phyloP scores from a whole-genome alignment of 2,113 vertebrate genomes.

The Barbus barbus region DNA sequence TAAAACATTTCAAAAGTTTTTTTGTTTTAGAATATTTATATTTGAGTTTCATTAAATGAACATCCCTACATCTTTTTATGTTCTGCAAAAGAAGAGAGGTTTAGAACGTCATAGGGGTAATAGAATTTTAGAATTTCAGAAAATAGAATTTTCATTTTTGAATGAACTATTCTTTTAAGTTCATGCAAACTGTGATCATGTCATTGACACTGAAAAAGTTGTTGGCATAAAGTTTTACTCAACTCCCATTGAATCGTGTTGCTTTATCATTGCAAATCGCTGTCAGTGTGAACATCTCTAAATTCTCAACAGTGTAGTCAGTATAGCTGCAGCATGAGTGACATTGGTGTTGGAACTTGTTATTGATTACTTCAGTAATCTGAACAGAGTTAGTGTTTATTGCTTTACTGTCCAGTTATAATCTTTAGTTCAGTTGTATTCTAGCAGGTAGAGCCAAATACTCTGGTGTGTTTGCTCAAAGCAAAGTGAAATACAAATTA shows the following conservation, averaged over 20 bases:
- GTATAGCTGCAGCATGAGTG: neutral
- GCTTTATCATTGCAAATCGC: neutral
- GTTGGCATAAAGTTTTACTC: neutral
- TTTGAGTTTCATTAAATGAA: too few species aligned
- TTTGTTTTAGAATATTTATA: too few species aligned
- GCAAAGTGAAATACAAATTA: slow-evolving; percentile 4
- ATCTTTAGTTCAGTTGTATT: neutral
- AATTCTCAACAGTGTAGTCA: slow-evolving; percentile 19
- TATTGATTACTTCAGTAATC: neutral
- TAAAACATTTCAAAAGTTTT: too few species aligned
- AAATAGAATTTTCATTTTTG: too few species aligned
- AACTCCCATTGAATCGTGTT: neutral
- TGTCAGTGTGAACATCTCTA: neutral
- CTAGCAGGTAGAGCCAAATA: neutral
- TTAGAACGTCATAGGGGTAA: too few species aligned
- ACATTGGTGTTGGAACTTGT: slow-evolving; percentile 5
- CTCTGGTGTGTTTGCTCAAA: neutral
- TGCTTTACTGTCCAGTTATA: neutral
- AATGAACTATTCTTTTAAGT: too few species aligned
- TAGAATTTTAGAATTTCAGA: too few species aligned
- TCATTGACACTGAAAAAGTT: too few species aligned
- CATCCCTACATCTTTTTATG: too few species aligned
- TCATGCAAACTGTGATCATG: neutral
- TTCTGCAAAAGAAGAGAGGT: too few species aligned
- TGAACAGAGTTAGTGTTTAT: neutral